Percentiles rank a stretch among this genome's conserved stretches.
phyloP scores from a whole-genome alignment of 2,113 vertebrate genomes.

The Lophotis ruficrista region DNA sequence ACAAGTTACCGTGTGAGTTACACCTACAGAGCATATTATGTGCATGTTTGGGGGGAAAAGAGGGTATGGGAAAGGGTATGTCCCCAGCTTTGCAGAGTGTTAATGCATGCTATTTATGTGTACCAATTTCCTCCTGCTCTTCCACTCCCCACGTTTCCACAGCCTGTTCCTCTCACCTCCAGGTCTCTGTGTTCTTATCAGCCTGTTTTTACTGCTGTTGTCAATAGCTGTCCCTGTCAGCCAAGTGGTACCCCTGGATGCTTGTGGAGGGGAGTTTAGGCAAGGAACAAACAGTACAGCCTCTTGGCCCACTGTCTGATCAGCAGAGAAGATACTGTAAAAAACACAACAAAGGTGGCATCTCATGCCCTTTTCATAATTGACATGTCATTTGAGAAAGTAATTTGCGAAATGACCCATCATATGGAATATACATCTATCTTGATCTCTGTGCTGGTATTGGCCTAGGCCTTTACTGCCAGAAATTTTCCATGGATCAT shows the following conservation, averaged over 20 bases:
- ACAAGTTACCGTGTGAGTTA: not conserved
- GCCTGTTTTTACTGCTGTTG: not conserved
- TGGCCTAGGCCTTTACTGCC: not conserved
- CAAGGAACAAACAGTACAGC: not conserved
- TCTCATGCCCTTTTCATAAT: not conserved
- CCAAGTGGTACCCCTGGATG: not conserved
- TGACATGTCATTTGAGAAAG: not conserved
- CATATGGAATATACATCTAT: accelerated
- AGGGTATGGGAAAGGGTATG: not conserved
- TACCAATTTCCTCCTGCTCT: not conserved
- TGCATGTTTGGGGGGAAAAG: not conserved
- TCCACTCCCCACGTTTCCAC: not conserved
- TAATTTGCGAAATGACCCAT: not conserved
- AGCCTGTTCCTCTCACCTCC: not conserved
- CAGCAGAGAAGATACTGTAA: not conserved
- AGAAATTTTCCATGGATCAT: not conserved
- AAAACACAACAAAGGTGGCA: not conserved
- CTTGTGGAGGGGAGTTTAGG: not conserved
- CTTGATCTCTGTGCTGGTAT: not conserved
- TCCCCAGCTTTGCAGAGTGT: accelerated
- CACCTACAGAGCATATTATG: not conserved
- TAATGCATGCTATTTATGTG: not conserved
- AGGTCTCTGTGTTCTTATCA: not conserved
- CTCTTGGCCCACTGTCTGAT: not conserved
- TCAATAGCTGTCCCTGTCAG: not conserved